Evolutionary conservation across 2,797 vertebrate genomes (phyloP).

Genomic region (Rhinichthys osculus): DNA sequence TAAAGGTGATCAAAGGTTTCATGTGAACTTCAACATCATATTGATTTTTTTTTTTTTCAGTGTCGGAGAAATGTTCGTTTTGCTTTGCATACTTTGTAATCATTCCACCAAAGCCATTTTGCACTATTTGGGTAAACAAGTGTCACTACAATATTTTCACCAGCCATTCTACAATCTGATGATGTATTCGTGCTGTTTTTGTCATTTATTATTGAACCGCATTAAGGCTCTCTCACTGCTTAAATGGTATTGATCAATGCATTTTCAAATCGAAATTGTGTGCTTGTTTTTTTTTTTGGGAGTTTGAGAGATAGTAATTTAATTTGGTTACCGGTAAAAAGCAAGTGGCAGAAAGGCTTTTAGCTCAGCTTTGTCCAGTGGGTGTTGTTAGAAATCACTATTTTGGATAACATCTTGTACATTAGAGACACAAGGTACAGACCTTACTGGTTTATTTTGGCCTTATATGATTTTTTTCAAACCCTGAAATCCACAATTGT

Average conservation of each 20-base stretch:
- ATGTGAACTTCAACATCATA: conserved; percentile 21
- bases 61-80: conserved; percentile 4
- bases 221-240: conserved; percentile 41
- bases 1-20: conserved; percentile 23
- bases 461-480: background rate
- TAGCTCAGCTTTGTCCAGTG: conserved; percentile 10
- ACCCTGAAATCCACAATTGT: background rate
- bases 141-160: conserved; percentile 13
- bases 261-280: conserved; percentile 61
- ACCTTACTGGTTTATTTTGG: background rate
- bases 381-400: conserved; percentile 21
- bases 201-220: conserved; percentile 48
- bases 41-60: conserved; percentile 24
- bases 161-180: conserved; percentile 26
- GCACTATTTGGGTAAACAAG: background rate
- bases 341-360: conserved; percentile 36
- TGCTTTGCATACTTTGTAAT: conserved; percentile 23
- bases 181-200: conserved; percentile 33
- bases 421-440: conserved; percentile 24
- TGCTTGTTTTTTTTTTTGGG: conserved; percentile 38
- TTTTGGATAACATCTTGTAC: conserved; percentile 25
- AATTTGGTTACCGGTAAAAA: conserved; percentile 37
- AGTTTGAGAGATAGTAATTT: conserved; percentile 39
- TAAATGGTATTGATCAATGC: conserved; percentile 65
- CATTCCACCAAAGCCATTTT: conserved; percentile 41